Evolutionary conservation across 2,888 invertebrate genomes (phyloP).

Genomic region (Acronicta leporina): DNA sequence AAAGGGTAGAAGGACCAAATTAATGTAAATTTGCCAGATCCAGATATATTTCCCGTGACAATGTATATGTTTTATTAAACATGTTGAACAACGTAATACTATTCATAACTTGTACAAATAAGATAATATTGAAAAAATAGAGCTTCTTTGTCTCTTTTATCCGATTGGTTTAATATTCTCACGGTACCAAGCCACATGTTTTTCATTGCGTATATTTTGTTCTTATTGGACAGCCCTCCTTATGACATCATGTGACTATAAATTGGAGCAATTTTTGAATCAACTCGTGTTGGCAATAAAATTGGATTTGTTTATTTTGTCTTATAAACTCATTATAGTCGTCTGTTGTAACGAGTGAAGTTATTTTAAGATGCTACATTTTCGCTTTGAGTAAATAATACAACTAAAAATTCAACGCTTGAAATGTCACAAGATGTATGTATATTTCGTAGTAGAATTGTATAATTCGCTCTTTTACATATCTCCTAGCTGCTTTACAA

Average conservation of each 20-base stretch:
- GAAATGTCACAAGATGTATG: conserved; percentile 40
- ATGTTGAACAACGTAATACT: conserved; percentile 23
- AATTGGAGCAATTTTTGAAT: conserved; percentile 82
- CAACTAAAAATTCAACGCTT: conserved; percentile 16
- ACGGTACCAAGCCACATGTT: conserved; percentile 84
- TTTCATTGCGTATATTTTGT: conserved; percentile 81
- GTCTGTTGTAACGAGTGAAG: conserved; percentile 55
- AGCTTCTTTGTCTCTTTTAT: conserved; percentile 74
- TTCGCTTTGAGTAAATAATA: conserved; percentile 32
- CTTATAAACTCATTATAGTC: conserved; percentile 63
- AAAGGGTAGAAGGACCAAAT: conserved; percentile 15
- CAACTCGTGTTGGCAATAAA: conserved; percentile 81
- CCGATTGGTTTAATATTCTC: conserved; percentile 81
- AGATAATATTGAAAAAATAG: conserved; percentile 57
- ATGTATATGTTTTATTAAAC: conserved; percentile 1
- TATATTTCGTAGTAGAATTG: too few species aligned
- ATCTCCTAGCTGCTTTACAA: too few species aligned
- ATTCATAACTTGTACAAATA: conserved; percentile 28
- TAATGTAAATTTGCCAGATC: neutral
- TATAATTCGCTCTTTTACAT: too few species aligned
- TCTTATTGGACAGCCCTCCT: conserved; percentile 69
- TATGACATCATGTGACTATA: conserved; percentile 79
- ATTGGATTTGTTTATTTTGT: conserved; percentile 80
- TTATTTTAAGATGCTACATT: conserved; percentile 31
- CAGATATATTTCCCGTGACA: too few species aligned